Evolutionary conservation across 2,113 vertebrate species (phyloP).

Genomic region (Corythornis madagascariensis): DNA sequence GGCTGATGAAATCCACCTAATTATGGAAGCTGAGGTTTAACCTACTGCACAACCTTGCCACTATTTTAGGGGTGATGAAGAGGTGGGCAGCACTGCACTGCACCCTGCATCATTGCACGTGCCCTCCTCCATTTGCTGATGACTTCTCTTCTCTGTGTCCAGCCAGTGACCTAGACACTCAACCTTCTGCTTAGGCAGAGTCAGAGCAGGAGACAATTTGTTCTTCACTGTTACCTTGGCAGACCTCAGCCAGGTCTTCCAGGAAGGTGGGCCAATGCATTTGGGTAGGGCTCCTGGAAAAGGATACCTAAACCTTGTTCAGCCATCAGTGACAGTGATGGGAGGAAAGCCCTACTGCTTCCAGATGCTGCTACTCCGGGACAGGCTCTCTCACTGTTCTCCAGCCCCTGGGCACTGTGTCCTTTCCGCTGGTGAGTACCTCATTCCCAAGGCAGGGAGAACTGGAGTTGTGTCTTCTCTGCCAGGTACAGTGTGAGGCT

Average conservation of each 20-base stretch:
- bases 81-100: neutral
- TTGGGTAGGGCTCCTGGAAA: neutral
- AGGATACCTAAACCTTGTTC: neutral
- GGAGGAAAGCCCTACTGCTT: neutral
- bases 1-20: neutral
- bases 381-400: neutral
- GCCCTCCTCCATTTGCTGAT: neutral
- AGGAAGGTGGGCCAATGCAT: neutral
- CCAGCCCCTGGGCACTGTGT: neutral
- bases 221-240: neutral
- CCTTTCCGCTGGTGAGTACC: neutral
- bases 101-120: rapidly evolving
- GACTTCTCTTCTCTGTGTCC: neutral
- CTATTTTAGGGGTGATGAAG: neutral
- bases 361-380: neutral
- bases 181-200: neutral
- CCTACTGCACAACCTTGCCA: neutral
- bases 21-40: neutral
- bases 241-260: neutral
- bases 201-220: neutral
- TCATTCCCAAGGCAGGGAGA: neutral
- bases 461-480: neutral
- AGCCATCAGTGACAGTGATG: neutral
- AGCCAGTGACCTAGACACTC: neutral
- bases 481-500: neutral